phyloP scores from a whole-genome alignment of 2,797 vertebrate species.

The Taenioides sp. region DNA sequence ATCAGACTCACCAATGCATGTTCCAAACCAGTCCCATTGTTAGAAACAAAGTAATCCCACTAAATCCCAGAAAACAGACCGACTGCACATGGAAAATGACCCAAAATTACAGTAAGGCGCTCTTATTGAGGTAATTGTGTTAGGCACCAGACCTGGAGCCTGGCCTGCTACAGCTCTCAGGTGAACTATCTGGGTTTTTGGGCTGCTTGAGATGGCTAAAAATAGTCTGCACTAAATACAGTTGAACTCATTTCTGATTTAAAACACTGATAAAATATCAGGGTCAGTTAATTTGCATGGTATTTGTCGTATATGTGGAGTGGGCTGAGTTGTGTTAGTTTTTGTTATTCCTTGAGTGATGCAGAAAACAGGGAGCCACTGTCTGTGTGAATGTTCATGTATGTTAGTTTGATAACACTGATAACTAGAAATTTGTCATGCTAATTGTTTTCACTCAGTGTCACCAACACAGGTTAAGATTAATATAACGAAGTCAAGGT shows the following conservation, averaged over 20 bases:
- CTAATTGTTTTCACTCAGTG: background rate
- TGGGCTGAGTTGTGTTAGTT: too few species aligned
- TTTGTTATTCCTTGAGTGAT: too few species aligned
- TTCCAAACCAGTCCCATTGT: background rate
- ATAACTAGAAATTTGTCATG: too few species aligned
- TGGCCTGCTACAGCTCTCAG: background rate
- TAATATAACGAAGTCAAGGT: background rate
- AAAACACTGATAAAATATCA: background rate
- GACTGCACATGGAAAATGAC: background rate
- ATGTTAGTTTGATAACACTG: too few species aligned
- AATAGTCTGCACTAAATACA: background rate
- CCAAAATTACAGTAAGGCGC: background rate
- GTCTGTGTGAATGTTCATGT: too few species aligned
- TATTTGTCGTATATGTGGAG: background rate
- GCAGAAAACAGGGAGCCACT: too few species aligned
- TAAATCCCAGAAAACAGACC: background rate
- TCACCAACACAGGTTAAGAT: background rate
- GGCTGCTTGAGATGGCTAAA: constrained; percentile 1
- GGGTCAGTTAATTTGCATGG: background rate
- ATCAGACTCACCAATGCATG: background rate
- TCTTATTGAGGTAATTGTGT: constrained; percentile 5
- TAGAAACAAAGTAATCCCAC: background rate
- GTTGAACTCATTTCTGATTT: background rate
- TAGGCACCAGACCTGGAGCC: background rate
- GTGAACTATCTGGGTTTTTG: constrained; percentile 8